A percentile compares a stretch with the other conserved stretches of the same genome.
Evolutionary conservation across 1,140 invertebrate species (phyloP).

Genomic region (Penaeus chinensis): DNA sequence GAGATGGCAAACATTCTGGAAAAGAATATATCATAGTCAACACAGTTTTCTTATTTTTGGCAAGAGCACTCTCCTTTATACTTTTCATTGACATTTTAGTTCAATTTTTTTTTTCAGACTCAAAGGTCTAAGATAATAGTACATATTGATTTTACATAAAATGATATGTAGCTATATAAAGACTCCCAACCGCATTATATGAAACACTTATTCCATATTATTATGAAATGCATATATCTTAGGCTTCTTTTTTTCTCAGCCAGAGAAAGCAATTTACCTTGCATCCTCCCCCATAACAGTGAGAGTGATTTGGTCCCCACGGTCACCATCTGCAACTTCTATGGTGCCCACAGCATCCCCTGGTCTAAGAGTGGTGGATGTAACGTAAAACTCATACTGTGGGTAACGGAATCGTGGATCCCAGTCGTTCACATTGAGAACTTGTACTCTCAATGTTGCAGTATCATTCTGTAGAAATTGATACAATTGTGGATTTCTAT

Average conservation of each 20-base stretch:
- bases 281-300: constrained; percentile 80
- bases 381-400: constrained; percentile 85
- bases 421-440: constrained; percentile 89
- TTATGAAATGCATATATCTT: too few species aligned
- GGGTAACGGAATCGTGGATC: constrained; percentile 88
- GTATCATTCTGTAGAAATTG: constrained; percentile 78
- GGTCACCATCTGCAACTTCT: constrained; percentile 84
- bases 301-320: constrained; percentile 78
- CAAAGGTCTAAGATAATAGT: too few species aligned
- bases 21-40: constrained; percentile 30
- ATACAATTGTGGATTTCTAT: neutral
- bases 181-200: too few species aligned
- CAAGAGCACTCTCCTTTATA: neutral
- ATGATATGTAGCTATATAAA: too few species aligned
- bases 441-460: constrained; percentile 79
- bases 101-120: too few species aligned
- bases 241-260: too few species aligned
- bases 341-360: constrained; percentile 75
- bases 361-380: constrained; percentile 66
- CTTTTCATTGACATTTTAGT: too few species aligned
- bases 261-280: constrained; percentile 68
- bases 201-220: too few species aligned
- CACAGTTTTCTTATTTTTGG: neutral
- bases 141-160: too few species aligned
- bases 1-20: constrained; percentile 71